These are phyloP conservation scores for Hipparchia sbordonii DNA, from an alignment of 2,888 invertebrate genomes.

Conservation along the genomic window DNA sequence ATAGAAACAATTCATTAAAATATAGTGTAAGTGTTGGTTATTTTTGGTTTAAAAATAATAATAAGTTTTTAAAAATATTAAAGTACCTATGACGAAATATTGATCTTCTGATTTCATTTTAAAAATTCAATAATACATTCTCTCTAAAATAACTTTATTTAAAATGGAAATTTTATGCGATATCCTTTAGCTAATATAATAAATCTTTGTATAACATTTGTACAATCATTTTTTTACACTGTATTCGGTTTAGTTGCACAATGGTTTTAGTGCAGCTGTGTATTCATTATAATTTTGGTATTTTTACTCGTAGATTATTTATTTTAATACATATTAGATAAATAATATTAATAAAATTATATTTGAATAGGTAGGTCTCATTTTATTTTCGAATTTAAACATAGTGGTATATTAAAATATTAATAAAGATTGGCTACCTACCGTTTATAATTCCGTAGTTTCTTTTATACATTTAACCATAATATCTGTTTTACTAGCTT, in stretches of 20 bases:
- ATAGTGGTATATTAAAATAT: conserved; percentile 49
- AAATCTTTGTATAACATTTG: neutral
- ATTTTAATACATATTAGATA: neutral
- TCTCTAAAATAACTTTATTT: too few species aligned
- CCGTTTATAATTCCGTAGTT: conserved; percentile 30
- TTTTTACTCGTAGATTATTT: neutral
- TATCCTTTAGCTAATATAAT: too few species aligned
- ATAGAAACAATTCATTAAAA: too few species aligned
- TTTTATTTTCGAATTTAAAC: conserved; percentile 57
- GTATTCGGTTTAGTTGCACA: conserved; percentile 6
- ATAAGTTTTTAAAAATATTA: too few species aligned
- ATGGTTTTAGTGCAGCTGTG: conserved; percentile 1
- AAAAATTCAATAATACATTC: too few species aligned
- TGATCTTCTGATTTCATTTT: too few species aligned
- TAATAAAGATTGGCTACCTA: conserved; percentile 46
- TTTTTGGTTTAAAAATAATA: too few species aligned
- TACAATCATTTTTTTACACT: neutral
- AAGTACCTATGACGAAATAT: too few species aligned
- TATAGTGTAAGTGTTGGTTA: too few species aligned
- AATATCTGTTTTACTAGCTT: neutral
- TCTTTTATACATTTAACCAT: conserved; percentile 31
- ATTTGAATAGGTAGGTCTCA: conserved; percentile 6
- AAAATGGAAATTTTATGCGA: too few species aligned
- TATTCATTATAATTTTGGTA: neutral
- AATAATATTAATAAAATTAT: conserved; percentile 2